A percentile compares a stretch with the other conserved stretches of the same genome.
Evolutionary conservation across 1,140 invertebrate species (phyloP).

Genomic region (Nasonia longicornis): DNA sequence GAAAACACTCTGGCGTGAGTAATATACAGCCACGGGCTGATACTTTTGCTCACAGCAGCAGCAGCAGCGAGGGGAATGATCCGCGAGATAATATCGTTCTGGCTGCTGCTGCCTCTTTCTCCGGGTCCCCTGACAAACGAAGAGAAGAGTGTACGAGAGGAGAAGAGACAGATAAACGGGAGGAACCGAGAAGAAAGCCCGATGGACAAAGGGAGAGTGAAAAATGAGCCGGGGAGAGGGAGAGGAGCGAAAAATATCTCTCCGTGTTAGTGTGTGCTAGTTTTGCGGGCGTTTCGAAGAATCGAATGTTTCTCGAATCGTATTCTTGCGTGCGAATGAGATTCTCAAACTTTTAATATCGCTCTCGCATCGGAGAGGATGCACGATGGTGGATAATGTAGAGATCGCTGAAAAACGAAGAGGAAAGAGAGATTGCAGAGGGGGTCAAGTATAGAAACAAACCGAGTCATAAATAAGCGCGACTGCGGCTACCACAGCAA

Average conservation of each 20-base stretch:
- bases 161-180: neutral
- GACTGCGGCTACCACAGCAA: conserved; percentile 56
- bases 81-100: conserved; percentile 64
- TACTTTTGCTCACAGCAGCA: conserved; percentile 56
- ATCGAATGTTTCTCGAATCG: neutral
- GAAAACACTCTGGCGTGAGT: conserved; percentile 69
- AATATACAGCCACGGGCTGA: conserved; percentile 68
- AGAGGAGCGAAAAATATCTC: conserved; percentile 8
- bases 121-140: neutral
- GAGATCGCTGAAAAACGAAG: neutral
- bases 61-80: conserved; percentile 61
- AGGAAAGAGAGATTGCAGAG: neutral
- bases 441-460: conserved; percentile 41
- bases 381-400: no score
- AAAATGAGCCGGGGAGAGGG: neutral
- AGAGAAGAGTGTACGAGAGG: neutral
- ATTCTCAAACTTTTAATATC: neutral
- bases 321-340: neutral
- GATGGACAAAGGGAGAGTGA: conserved; percentile 30
- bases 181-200: neutral
- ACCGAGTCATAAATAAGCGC: conserved; percentile 64
- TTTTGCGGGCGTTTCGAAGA: neutral
- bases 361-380: neutral
- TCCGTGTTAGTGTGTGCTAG: neutral
- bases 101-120: neutral